Evolutionary conservation across 2,888 invertebrate genomes (phyloP).

Genomic region (Leucophora obtusa): DNA sequence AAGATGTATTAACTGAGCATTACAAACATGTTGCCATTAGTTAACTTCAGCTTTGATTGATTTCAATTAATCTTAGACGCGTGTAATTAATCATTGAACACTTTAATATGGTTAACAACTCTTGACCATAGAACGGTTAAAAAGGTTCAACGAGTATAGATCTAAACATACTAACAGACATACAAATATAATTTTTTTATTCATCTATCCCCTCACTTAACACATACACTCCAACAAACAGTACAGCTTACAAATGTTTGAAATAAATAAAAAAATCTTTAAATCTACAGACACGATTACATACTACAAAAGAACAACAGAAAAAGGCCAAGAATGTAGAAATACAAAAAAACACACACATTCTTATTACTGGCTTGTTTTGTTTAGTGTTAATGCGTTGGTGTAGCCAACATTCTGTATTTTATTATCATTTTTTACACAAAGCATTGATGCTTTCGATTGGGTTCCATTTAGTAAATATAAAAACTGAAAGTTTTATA

Average conservation of each 20-base stretch:
- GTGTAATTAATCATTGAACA: conserved; percentile 79
- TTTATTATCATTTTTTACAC: conserved; percentile 15
- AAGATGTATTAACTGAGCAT: conserved; percentile 67
- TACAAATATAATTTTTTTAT: conserved; percentile 21
- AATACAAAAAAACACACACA: conserved; percentile 21
- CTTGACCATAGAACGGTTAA: conserved; percentile 77
- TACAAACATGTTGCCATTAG: conserved; percentile 78
- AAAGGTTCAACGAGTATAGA: conserved; percentile 73
- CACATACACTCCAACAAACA: background rate
- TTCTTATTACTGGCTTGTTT: conserved; percentile 25
- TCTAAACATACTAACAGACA: conserved; percentile 40
- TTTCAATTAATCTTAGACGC: conserved; percentile 79
- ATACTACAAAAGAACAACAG: conserved; percentile 11
- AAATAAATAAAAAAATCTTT: conserved; percentile 47
- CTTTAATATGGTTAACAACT: conserved; percentile 79
- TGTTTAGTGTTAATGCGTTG: conserved; percentile 69
- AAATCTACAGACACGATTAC: conserved; percentile 46
- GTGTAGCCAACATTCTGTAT: conserved; percentile 67
- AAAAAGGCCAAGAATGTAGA: conserved; percentile 29
- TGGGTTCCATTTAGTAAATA: conserved; percentile 14
- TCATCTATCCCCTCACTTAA: conserved; percentile 34
- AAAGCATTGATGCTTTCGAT: conserved; percentile 9
- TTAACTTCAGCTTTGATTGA: conserved; percentile 79
- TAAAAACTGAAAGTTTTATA: background rate
- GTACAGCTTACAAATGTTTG: conserved; percentile 33